Evolutionary conservation across 2,888 invertebrate genomes (phyloP).

Genomic region (Mamestra brassicae): DNA sequence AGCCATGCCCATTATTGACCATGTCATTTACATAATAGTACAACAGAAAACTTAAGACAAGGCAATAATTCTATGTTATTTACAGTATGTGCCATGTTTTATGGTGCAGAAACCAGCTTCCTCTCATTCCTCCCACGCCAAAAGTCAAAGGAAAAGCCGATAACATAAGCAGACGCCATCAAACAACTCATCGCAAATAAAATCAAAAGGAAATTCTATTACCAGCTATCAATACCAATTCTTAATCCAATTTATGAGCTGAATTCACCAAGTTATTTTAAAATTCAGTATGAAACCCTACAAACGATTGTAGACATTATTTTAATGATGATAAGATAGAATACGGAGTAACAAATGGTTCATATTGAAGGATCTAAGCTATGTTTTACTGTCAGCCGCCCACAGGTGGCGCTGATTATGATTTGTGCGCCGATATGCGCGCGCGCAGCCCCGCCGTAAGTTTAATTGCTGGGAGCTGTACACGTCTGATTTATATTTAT

Average conservation of each 20-base stretch:
- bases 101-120: slow-evolving; percentile 11
- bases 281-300: slow-evolving; percentile 35
- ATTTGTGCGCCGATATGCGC: slow-evolving; percentile 75
- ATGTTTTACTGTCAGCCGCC: slow-evolving; percentile 72
- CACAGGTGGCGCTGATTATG: slow-evolving; percentile 81
- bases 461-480: slow-evolving; percentile 67
- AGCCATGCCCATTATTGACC: slow-evolving; percentile 30
- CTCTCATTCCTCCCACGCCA: slow-evolving; percentile 28
- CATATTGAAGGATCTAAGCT: slow-evolving; percentile 65
- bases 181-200: slow-evolving; percentile 49
- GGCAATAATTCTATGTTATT: slow-evolving; percentile 2
- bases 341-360: slow-evolving; percentile 36
- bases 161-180: slow-evolving; percentile 34
- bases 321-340: slow-evolving; percentile 43
- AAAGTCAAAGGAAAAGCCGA: slow-evolving; percentile 37
- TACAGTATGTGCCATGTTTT: slow-evolving; percentile 6
- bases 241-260: slow-evolving; percentile 62
- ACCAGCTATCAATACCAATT: slow-evolving; percentile 61
- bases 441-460: slow-evolving; percentile 65
- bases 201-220: slow-evolving; percentile 62
- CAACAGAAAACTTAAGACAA: slow-evolving; percentile 24
- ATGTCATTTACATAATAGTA: slow-evolving; percentile 26
- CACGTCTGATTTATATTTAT: slow-evolving; percentile 67
- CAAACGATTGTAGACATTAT: slow-evolving; percentile 45
- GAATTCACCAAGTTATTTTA: slow-evolving; percentile 53